phyloP scores from a whole-genome alignment of 2,888 invertebrate species.

The Girardia tigrina region DNA sequence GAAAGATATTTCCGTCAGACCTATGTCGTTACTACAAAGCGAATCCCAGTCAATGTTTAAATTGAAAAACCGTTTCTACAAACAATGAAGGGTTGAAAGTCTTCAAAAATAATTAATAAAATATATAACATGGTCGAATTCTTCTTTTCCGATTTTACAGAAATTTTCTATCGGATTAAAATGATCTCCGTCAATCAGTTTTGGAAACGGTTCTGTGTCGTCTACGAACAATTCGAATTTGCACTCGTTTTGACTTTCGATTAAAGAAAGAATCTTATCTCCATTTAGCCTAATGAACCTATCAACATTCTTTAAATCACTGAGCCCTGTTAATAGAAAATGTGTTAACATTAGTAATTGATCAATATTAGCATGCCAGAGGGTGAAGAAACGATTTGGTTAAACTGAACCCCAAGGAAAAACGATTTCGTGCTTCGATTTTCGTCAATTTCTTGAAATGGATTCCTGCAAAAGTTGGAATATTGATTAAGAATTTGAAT shows the following conservation, averaged over 20 bases:
- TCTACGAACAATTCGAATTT: background rate
- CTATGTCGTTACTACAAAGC: background rate
- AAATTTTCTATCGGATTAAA: background rate
- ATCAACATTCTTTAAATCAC: background rate
- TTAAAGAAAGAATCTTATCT: background rate
- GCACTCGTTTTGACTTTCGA: background rate
- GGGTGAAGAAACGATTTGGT: background rate
- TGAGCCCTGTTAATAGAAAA: background rate
- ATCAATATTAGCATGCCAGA: background rate
- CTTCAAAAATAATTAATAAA: background rate
- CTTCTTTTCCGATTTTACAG: background rate
- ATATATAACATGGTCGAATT: background rate
- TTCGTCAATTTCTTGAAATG: background rate
- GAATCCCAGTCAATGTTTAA: constrained; percentile 9
- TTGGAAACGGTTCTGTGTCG: background rate
- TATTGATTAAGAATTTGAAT: too few species aligned
- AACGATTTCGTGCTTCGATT: background rate
- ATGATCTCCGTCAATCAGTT: background rate
- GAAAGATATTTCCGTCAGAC: constrained; percentile 24
- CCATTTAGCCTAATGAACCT: background rate
- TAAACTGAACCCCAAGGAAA: background rate
- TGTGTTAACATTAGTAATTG: background rate
- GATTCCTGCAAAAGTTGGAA: too few species aligned
- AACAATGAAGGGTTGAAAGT: background rate
- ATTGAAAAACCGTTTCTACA: background rate